Evolutionary conservation across 2,888 invertebrate species (phyloP), one percentile per base, ranked within the genome.

Genomic region (Invenusta paracnida): DNA sequence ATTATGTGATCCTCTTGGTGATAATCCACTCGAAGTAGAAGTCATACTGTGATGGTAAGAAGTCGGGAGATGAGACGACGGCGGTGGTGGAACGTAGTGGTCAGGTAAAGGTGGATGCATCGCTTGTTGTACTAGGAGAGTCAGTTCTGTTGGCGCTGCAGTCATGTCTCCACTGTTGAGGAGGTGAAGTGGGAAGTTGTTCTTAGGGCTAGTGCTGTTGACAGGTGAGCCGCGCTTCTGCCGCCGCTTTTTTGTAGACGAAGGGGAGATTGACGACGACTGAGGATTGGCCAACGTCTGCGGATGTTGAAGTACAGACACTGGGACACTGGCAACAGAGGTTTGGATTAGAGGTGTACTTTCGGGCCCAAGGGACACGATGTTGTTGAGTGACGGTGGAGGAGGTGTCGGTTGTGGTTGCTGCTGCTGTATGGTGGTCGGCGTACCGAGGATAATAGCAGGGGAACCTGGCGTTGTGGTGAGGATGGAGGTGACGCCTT

Each of bases 111-210:
- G 84, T 27, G 84, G 67, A 29, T 67, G 84, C 30, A 84, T 25
- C 28, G 73, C 84, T 73, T 84, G 29, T 67, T 84, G 84, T 17
- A 84, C 84, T 17, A 84, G 67, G 67, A 84, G 67, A 1, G 84
- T 84, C 28, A 84, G 67, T 67, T 84, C 67, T 27, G 67, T 84
- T 1, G 84, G 84, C 2, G 84, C 84, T 13, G 84, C 84, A 23
- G 84, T 84, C 67, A 84, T 84, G 67, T 84, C 84, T 67, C 84
- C 67, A 23, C 67, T 67, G 30, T 84, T 84, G 27, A 73, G 73
- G 2, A 73, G 73, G 27, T 73, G 73, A 2, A 73, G 5, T 73
- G 73, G 73, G 23, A 73, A 73, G 73, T 73, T 73, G 27, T 73
- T 73, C 25, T 73, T 73, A 23, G 73, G 73, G 23, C 73, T 73